Conservation (phyloP, 2,888 invertebrate genomes). For the Nephrocerus scutellatus region DNA sequence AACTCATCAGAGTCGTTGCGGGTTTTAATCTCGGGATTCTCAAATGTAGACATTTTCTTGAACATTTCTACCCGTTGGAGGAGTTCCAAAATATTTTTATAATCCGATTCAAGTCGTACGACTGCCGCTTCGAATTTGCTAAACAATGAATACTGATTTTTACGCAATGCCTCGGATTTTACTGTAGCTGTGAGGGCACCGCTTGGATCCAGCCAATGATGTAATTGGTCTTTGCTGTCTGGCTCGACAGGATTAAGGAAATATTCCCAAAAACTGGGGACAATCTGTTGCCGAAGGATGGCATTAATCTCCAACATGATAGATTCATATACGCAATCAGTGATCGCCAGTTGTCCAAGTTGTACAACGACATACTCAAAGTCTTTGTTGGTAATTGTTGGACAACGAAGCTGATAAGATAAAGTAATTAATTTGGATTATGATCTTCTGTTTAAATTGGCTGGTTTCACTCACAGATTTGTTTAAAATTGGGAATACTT, state of each 20-base stretch:
- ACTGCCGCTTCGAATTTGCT: conserved; percentile 38
- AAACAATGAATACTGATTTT: conserved; percentile 29
- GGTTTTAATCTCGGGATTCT: conserved; percentile 19
- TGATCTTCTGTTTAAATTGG: conserved; percentile 9
- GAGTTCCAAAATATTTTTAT: conserved; percentile 27
- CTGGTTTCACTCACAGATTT: conserved; percentile 27
- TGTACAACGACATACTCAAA: conserved; percentile 22
- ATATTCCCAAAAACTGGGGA: conserved; percentile 42
- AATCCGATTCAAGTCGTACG: conserved; percentile 34
- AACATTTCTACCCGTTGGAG: conserved; percentile 28
- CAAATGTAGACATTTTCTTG: conserved; percentile 21
- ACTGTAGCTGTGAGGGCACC: too few species aligned
- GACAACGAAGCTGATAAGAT: conserved; percentile 21
- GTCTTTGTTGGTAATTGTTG: conserved; percentile 19
- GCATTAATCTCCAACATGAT: conserved; percentile 37
- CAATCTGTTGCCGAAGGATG: conserved; percentile 33
- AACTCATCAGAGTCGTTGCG: conserved; percentile 40
- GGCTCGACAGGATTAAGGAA: conserved; percentile 24
- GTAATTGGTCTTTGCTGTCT: conserved; percentile 6
- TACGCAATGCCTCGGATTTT: too few species aligned
- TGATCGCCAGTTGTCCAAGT: conserved; percentile 20
- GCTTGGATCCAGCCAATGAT: conserved; percentile 11
- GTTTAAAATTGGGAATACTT: conserved; percentile 37
- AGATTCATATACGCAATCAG: conserved; percentile 31
- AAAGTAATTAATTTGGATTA: conserved; percentile 19